These are phyloP conservation scores for Nomia melanderi DNA, from an alignment of 1,140 invertebrate genomes.

Conservation along the genomic window DNA sequence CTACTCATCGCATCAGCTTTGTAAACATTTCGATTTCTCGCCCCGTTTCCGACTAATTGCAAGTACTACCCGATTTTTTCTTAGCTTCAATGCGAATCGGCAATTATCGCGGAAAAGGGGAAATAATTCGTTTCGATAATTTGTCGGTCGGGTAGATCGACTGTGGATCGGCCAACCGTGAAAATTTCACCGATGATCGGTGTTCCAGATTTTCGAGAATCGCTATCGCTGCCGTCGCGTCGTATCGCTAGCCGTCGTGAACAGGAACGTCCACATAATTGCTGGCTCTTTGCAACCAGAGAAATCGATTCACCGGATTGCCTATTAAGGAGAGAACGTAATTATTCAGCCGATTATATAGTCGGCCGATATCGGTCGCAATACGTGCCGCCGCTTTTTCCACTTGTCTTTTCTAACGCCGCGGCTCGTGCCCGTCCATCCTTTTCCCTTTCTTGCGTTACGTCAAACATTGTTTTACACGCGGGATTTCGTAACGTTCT, in stretches of 20 bases:
- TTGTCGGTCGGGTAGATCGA: conserved; percentile 40
- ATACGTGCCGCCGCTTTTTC: conserved; percentile 32
- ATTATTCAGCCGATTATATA: conserved; percentile 55
- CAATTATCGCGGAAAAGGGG: neutral
- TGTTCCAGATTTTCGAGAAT: conserved; percentile 55
- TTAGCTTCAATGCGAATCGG: no score
- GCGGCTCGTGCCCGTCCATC: neutral
- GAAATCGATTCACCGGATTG: conserved; percentile 55
- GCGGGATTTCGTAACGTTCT: conserved; percentile 1
- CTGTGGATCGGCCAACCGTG: conserved; percentile 50
- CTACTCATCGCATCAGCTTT: no score
- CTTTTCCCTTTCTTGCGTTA: conserved; percentile 8
- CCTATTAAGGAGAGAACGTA: conserved; percentile 57
- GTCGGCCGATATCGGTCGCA: conserved; percentile 14
- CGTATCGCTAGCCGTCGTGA: conserved; percentile 22
- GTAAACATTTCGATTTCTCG: no score
- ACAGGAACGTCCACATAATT: conserved; percentile 43
- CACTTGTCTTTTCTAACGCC: neutral
- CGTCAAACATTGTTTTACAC: neutral
- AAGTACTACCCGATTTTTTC: no score
- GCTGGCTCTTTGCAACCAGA: conserved; percentile 38
- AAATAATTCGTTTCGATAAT: neutral
- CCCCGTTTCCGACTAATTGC: no score
- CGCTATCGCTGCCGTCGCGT: neutral
- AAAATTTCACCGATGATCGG: conserved; percentile 58